A percentile compares a stretch with the other conserved stretches of the same genome.
phyloP scores from a whole-genome alignment of 2,888 invertebrate species.

The Perdita meconis region DNA sequence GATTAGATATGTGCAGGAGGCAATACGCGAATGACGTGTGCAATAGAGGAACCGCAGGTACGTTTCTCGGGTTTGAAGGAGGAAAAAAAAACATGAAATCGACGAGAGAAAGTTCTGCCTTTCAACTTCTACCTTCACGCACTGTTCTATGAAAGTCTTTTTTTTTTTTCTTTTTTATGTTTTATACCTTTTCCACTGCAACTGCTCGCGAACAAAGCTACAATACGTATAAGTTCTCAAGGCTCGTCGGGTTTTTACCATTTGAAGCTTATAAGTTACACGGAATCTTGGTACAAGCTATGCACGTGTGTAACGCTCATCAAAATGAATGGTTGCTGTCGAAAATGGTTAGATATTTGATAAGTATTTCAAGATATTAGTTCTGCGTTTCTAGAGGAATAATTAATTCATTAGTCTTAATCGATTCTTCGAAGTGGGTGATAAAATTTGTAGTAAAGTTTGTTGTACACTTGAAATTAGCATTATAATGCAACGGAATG shows the following conservation, averaged over 20 bases:
- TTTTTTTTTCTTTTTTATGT: constrained; percentile 30
- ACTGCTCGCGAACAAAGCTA: neutral
- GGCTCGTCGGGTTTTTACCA: neutral
- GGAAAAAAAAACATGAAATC: constrained; percentile 27
- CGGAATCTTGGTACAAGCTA: neutral
- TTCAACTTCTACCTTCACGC: constrained; percentile 46
- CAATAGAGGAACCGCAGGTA: constrained; percentile 99
- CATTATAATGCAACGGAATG: too few relatives aligned
- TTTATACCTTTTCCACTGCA: constrained; percentile 22
- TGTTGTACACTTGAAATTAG: too few relatives aligned
- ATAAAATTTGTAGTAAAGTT: too few relatives aligned
- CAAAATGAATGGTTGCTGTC: neutral
- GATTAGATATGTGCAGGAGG: constrained; percentile 99
- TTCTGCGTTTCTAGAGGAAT: neutral
- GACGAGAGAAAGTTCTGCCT: constrained; percentile 15
- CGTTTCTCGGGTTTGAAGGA: constrained; percentile 81
- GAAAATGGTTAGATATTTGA: neutral
- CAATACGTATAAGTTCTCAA: neutral
- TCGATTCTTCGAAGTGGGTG: too few relatives aligned
- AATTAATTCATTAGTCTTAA: too few relatives aligned
- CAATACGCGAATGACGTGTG: constrained; percentile 97
- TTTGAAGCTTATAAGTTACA: constrained; percentile 1
- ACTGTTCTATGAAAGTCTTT: constrained; percentile 53
- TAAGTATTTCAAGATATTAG: too few relatives aligned
- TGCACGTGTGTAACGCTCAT: constrained; percentile 5